Base-by-base conservation (phyloP, 2,797 vertebrate genomes). In the Novumbra hubbsi region DNA sequence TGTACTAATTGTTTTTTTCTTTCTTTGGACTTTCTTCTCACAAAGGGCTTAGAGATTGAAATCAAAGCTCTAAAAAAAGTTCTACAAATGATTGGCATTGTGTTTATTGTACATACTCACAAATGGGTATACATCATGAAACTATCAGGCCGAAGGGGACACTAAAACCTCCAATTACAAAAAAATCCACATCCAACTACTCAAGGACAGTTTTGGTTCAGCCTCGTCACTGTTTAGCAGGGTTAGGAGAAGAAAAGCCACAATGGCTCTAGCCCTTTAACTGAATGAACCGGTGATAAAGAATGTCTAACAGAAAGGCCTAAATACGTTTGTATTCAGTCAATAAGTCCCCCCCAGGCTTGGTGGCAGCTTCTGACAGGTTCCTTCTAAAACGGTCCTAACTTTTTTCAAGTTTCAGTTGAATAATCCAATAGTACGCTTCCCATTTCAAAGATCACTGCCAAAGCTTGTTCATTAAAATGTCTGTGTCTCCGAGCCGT, bases 341-440 rank as follows among this genome's bases (percentile, higher is more conserved):
- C 68, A 32, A 70, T 70, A 12, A 30, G 24, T 48, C 55, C 52
- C 48, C 5, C 60, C 60, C 16, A 15, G 21, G 21, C 60, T 5
- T 7, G 24, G 14, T 15, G 60, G 60, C 60, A 28, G 12, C 27
- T 16, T 3, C 24, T 27, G 27, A 17, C 2, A 19, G 64, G 30
- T 32, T 66, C 30, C 19, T 66, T 66, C 32, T 66, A 38, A 66
- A 66, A 63, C 24, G 64, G 57, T 9, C 28, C 63, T 65, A 17
- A 1, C 66, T 70, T 76, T 79, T 81, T 78, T 62, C 66, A 62
- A 79, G 72, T 68, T 80, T 73, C 70, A 74, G 77, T 70, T 80
- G 76, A 77, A 80, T 80, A 80, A 81, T 78, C 73, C 75, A 81
- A 83, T 82, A 83, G 78, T 68, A 28, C n/a, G 68, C 63, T 69